These are phyloP conservation scores for Caenorhabditis drosophilae DNA, from an alignment of 2,888 invertebrate species.

Conservation along the genomic window DNA sequence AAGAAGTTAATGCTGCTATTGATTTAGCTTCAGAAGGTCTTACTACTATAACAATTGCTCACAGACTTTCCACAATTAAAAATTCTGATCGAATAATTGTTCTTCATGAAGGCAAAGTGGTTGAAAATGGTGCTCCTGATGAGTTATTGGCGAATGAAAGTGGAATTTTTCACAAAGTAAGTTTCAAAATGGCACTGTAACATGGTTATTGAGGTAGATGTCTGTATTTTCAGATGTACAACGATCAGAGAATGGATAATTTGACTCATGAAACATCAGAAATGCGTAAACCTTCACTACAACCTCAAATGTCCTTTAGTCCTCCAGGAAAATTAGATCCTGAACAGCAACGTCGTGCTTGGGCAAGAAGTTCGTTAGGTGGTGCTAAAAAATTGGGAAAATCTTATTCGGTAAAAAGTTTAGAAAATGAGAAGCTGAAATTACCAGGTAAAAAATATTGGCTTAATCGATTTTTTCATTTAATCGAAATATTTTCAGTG, in stretches of 20 bases:
- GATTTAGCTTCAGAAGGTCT: conserved; percentile 65
- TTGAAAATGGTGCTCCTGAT: conserved; percentile 65
- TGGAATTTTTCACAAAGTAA: conserved; percentile 53
- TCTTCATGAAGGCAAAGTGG: conserved; percentile 61
- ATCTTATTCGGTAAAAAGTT: conserved; percentile 64
- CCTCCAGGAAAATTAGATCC: conserved; percentile 37
- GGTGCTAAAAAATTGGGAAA: conserved; percentile 59
- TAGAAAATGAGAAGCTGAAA: conserved; percentile 58
- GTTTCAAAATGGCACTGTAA: too few species aligned
- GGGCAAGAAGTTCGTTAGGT: conserved; percentile 64
- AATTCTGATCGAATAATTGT: conserved; percentile 65
- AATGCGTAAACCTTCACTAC: conserved; percentile 34
- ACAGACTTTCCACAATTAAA: conserved; percentile 59
- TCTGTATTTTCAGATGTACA: too few species aligned
- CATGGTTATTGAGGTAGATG: too few species aligned
- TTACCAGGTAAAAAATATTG: conserved; percentile 44
- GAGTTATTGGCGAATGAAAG: conserved; percentile 53
- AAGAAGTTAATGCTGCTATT: conserved; percentile 66
- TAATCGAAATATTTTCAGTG: conserved; percentile 16
- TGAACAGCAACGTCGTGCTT: conserved; percentile 54
- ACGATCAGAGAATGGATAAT: conserved; percentile 58
- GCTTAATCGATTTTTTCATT: not conserved
- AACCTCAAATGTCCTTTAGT: conserved; percentile 38
- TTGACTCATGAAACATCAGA: conserved; percentile 28
- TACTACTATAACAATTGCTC: conserved; percentile 66